Evolutionary conservation across 2,797 vertebrate species (phyloP).

Genomic region (Liasis olivaceus): DNA sequence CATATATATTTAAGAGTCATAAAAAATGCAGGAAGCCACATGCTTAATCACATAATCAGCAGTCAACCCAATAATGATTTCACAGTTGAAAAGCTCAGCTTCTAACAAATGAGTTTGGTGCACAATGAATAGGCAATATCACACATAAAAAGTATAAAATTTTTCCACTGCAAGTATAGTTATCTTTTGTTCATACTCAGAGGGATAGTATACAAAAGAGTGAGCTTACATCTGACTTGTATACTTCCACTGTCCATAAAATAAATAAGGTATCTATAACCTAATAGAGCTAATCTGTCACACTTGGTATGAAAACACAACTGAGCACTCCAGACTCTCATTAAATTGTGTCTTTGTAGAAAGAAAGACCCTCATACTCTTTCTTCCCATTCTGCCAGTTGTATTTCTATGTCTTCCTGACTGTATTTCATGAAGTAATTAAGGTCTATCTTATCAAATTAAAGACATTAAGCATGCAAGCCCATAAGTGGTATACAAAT

Average conservation of each 20-base stretch:
- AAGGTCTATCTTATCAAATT: background rate
- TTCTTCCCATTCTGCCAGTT: background rate
- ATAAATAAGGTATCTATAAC: constrained; percentile 22
- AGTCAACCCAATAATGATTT: constrained; percentile 72
- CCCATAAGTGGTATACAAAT: background rate
- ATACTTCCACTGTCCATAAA: constrained; percentile 39
- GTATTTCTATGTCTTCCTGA: background rate
- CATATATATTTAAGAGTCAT: constrained; percentile 67
- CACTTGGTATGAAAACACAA: background rate
- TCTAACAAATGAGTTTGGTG: constrained; percentile 68
- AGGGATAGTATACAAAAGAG: constrained; percentile 45
- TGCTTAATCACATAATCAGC: constrained; percentile 63
- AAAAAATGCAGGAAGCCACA: constrained; percentile 66
- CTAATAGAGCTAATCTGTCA: background rate
- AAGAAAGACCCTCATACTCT: constrained; percentile 20
- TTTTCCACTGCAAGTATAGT: constrained; percentile 61
- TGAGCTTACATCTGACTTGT: constrained; percentile 28
- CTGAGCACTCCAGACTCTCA: background rate
- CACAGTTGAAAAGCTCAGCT: constrained; percentile 77
- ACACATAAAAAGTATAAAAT: constrained; percentile 68
- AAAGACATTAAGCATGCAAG: background rate
- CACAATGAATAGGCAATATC: constrained; percentile 69
- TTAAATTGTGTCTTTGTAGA: constrained; percentile 7
- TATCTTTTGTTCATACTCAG: constrained; percentile 63
- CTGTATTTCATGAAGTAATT: background rate